Base-by-base conservation (phyloP, 2,113 vertebrate species). In the Isurus oxyrinchus region DNA sequence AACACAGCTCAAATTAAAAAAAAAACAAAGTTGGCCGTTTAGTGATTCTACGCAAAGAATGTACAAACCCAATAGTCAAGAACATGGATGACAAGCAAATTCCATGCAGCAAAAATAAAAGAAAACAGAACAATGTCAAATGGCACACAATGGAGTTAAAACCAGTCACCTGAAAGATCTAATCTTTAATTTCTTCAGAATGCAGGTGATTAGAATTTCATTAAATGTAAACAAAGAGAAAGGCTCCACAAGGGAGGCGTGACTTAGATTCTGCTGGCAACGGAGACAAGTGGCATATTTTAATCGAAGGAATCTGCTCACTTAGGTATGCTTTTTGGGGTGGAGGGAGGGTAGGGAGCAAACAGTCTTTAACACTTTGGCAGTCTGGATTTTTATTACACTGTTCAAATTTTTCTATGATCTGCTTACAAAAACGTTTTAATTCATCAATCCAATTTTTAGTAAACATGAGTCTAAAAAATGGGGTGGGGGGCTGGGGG, bases 401-500 rank as follows among this genome's bases (percentile, higher is more conserved):
- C 6, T 49, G 23, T 49, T 31, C 4, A 88, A 87, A 88, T 31
- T 55, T 88, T 81, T 21, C 11, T 49, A 21, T 40, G 40, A 14
- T 44, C 40, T 86, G n/a, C 44, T 4, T 23, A 44, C 16, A 81
- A 40, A 79, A 81, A 19, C n/a, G n/a, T 81, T 81, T 76, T 40
- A 81, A 81, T 16, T 40, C 14, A n/a, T 81, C 76, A 81, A 81
- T 81, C n/a, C n/a, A 81, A 40, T 40, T 81, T 81, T 10, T 81
- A 14, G 31, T 81, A 13, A 11, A 81, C 10, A 2, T 6, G 21
- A 40, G 76, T 81, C 76, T 35, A 35, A 6, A 40, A 81, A 35
- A 10, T 2, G 5, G 35, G 35, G 0, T 19, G 79, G n/a, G n/a
- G 16, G 7, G 4, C 0, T 76, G 27, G 0, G 16, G 1, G 4